Percentiles rank a stretch among this genome's conserved stretches.
Conservation (phyloP, 2,888 invertebrate genomes). For the Acanthosoma haemorrhoidale region DNA sequence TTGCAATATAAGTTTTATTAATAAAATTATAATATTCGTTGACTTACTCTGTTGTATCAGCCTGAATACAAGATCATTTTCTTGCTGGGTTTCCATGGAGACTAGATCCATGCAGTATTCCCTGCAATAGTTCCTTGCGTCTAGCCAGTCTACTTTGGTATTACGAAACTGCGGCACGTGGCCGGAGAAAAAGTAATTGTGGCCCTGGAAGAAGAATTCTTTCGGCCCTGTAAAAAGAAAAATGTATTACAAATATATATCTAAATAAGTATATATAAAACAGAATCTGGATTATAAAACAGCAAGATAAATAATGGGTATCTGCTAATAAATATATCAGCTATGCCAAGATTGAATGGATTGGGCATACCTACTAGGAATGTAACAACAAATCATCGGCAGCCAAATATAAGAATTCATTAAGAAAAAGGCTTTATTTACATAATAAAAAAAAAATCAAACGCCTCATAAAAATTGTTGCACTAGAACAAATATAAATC, state of each 20-base stretch:
- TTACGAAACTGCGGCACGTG: conserved; percentile 72
- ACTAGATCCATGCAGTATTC: conserved; percentile 92
- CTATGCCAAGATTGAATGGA: too few relatives aligned
- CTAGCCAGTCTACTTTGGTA: conserved; percentile 82
- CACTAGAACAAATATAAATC: too few relatives aligned
- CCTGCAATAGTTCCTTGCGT: conserved; percentile 83
- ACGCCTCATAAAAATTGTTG: too few relatives aligned
- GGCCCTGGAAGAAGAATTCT: conserved; percentile 80
- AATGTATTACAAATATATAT: neutral
- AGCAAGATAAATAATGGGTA: too few relatives aligned
- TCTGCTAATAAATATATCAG: too few relatives aligned
- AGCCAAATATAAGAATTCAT: too few relatives aligned
- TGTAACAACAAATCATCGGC: too few relatives aligned
- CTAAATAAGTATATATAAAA: neutral
- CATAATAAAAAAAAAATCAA: too few relatives aligned
- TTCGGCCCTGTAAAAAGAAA: conserved; percentile 65
- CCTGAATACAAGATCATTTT: conserved; percentile 83
- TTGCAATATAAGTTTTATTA: too few relatives aligned
- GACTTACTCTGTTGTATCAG: conserved; percentile 75
- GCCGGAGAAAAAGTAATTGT: conserved; percentile 82
- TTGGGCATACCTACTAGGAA: too few relatives aligned
- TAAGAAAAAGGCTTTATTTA: too few relatives aligned
- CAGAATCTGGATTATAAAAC: neutral
- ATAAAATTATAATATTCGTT: too few relatives aligned
- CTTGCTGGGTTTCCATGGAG: conserved; percentile 81